Base-by-base conservation (phyloP, 2,113 vertebrate species). In the Periophthalmus modestus region DNA sequence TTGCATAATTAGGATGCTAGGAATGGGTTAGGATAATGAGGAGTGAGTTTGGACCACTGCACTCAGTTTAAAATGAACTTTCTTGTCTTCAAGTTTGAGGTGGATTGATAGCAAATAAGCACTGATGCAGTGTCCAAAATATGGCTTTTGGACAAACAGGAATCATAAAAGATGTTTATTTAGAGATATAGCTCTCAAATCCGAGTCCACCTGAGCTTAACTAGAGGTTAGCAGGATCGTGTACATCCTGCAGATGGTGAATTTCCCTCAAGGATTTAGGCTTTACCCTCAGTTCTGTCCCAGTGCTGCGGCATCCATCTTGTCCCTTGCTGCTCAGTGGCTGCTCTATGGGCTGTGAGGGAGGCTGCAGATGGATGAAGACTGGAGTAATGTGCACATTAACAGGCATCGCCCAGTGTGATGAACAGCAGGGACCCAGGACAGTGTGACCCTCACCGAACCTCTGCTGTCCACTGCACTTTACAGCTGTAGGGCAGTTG, bases 321-420 rank as follows among this genome's bases (percentile, higher is more conserved):
- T 62, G 59, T 62, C 14, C 1, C 5, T 9, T 34, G 5, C 24
- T 33, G 58, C 55, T 59, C 57, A 24, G 57, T 24, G 23, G 21
- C 10, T 24, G 10, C 28, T 13, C 55, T 24, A 21, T 2, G 15
- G 6, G 5, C 59, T 7, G 59, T 33, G 59, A 34, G 59, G 24
- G 13, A 28, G 24, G 28, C 28, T 9, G 28, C 15, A 62, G 59
- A 62, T 62, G 59, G 59, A 62, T 62, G 59, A 62, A 62, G 59
- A 62, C 28, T 34, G 28, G 15, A 34, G 28, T 62, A 62, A 62
- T 62, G 14, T 62, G 59, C 59, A 62, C 59, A 62, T 34, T 62
- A 34, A 62, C 28, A 62, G 59, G 24, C 15, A 15, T 62, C 59
- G 16, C 59, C 24, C 2, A 9, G 28, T 7, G 15, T 34, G 59